Evolutionary conservation across 2,888 invertebrate species (phyloP), one percentile per base, ranked within the genome.

Genomic region (Drosophila formosana): DNA sequence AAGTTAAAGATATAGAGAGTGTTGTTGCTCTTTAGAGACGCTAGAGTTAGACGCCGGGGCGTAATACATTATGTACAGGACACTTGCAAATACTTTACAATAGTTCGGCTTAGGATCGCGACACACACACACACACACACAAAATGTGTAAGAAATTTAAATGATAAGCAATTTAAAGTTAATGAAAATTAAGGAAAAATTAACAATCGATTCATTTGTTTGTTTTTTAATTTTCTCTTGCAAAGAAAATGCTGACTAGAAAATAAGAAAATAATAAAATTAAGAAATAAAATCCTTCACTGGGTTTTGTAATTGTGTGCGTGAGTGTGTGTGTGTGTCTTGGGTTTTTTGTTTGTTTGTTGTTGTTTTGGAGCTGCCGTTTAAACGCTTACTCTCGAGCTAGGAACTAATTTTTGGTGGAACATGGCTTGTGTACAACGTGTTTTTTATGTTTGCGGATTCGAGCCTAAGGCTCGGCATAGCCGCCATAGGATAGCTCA

Each of bases 341-440:
- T 46, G 61, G 46, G 25, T 39, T 66, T 34, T 37, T 50, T 57
- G 23, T 56, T 63, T 51, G 11, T 30, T 7, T 55, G 5, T 51
- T 41, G 49, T 37, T 41, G 13, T 41, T 7, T 72, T 76, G 67
- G 66, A 75, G 83, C 78, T 76, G 80, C 84, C 80, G 66, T 25
- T 52, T 51, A 23, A 28, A 43, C 63, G 64, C 71, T 77, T 73
- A 60, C 73, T 75, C 78, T 82, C 80, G 80, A 83, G 88, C 90
- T 92, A 92, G 92, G 92, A 92, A 92, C 92, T 92, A 92, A 91
- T 92, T 91, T 92, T 92, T 92, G 92, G 92, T 91, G 89, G 87
- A 88, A 86, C 83, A 91, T 91, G 90, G 89, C 90, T 84, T 68
- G 74, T 77, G 61, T 72, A 67, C 52, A 65, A 57, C 51, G 61